These are phyloP conservation scores for Hemibagrus wyckioides DNA, from an alignment of 2,113 vertebrate species.

Conservation along the genomic window DNA sequence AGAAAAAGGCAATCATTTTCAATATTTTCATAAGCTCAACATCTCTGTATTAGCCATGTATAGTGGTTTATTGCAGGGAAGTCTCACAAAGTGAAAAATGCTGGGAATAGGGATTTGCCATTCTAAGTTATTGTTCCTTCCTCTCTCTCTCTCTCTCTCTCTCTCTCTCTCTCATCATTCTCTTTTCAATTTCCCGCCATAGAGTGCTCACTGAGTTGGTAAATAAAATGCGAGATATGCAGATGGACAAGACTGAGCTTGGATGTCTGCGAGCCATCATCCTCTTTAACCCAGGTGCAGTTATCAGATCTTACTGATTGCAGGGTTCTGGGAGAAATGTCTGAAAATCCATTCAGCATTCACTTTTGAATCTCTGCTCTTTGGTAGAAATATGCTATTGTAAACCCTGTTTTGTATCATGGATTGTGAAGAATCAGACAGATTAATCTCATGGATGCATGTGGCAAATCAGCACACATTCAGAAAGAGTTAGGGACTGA, in stretches of 20 bases:
- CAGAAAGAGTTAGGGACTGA: neutral
- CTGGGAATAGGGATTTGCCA: neutral
- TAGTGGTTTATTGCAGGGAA: neutral
- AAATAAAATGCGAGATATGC: constrained; percentile 83
- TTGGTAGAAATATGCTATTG: neutral
- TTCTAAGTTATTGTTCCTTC: neutral
- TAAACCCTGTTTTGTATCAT: neutral
- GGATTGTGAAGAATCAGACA: neutral
- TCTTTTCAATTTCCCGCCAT: neutral
- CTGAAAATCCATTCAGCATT: neutral
- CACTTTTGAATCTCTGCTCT: neutral
- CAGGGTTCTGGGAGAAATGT: neutral
- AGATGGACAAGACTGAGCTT: constrained; percentile 82
- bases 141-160: neutral
- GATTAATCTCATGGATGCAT: neutral
- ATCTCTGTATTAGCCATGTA: neutral
- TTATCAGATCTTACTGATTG: neutral
- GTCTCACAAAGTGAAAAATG: neutral
- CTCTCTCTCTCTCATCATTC: neutral
- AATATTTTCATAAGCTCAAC: neutral
- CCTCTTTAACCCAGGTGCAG: constrained; percentile 87
- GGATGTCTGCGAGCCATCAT: constrained; percentile 90
- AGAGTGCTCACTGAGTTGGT: constrained; percentile 79
- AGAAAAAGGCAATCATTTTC: too few relatives aligned
- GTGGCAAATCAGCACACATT: neutral